Conservation (phyloP, 2,888 invertebrate species). For the Rhamnusium bicolor region DNA sequence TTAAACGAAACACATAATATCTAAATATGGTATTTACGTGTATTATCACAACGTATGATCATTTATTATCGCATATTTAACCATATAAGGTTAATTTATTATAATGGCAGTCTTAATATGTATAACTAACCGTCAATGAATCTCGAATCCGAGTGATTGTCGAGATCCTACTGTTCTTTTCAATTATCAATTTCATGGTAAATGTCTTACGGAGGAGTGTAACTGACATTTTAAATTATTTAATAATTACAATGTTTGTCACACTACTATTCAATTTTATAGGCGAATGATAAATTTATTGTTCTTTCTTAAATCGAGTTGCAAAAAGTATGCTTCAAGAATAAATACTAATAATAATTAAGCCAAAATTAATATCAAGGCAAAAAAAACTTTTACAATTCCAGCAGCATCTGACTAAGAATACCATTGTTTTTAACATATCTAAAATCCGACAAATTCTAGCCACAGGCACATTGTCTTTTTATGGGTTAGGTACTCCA, state of each 20-base stretch:
- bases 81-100: constrained; percentile 6
- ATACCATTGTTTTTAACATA: too few species aligned
- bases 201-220: background rate
- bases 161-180: constrained; percentile 3
- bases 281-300: background rate
- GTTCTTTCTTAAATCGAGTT: background rate
- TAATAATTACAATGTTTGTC: constrained; percentile 2
- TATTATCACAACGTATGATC: background rate
- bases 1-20: background rate
- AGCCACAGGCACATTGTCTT: too few species aligned
- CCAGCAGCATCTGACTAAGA: too few species aligned
- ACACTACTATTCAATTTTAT: background rate
- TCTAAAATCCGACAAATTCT: too few species aligned
- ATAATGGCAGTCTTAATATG: background rate
- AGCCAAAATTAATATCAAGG: too few species aligned
- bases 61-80: constrained; percentile 7
- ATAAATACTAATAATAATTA: too few species aligned
- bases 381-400: too few species aligned
- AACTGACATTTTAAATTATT: constrained; percentile 1
- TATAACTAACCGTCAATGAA: background rate
- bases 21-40: background rate
- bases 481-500: too few species aligned
- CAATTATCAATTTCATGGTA: constrained; percentile 7
- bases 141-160: background rate
- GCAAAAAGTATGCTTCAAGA: background rate